Evolutionary conservation across 2,888 invertebrate genomes (phyloP).

Genomic region (Brenthis daphne): DNA sequence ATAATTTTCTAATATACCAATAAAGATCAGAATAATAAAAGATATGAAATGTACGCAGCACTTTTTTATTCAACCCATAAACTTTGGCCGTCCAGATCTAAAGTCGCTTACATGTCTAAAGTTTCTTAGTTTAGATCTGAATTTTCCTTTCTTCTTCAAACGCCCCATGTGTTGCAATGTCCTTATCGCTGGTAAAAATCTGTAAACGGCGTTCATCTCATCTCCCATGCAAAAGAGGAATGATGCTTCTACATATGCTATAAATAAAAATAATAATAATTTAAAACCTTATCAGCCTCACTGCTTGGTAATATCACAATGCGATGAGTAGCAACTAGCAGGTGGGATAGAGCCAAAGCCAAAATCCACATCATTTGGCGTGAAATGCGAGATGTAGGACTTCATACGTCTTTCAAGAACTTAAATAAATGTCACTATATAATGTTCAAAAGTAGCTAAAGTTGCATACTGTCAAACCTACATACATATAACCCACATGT

Average conservation of each 20-base stretch:
- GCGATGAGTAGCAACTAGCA: background rate
- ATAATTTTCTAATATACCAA: no score
- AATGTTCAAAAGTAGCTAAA: no score
- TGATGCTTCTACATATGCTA: conserved; percentile 63
- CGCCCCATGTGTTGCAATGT: conserved; percentile 73
- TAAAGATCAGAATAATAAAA: no score
- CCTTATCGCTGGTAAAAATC: conserved; percentile 63
- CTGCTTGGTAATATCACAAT: no score
- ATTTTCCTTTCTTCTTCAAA: conserved; percentile 59
- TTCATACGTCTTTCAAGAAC: no score
- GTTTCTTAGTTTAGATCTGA: conserved; percentile 54
- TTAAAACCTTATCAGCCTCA: no score
- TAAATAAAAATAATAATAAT: conserved; percentile 24
- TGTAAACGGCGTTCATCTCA: conserved; percentile 54
- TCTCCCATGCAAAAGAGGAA: conserved; percentile 70
- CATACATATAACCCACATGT: no score
- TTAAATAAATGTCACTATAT: no score
- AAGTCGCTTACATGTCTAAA: conserved; percentile 59
- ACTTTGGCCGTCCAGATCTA: conserved; percentile 48
- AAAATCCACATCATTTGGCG: no score
- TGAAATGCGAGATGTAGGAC: no score
- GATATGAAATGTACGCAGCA: background rate
- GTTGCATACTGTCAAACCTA: no score
- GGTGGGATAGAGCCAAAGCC: no score
- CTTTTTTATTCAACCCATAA: conserved; percentile 55